These are phyloP conservation scores for Coremacera marginata DNA, from an alignment of 2,888 invertebrate species.

Conservation along the genomic window DNA sequence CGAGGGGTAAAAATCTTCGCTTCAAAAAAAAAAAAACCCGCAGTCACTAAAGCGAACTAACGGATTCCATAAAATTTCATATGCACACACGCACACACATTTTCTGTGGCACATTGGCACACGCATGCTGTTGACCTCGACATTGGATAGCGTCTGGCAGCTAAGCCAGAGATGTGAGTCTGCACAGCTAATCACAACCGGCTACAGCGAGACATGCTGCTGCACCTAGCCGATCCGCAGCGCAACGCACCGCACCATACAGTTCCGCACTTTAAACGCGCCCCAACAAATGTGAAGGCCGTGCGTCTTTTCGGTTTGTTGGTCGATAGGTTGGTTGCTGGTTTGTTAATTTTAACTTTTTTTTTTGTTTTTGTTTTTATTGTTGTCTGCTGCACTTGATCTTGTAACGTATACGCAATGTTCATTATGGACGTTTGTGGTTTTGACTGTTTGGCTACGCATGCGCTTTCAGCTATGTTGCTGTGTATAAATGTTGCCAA, in stretches of 20 bases:
- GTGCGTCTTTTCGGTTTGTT: neutral
- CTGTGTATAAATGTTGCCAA: neutral
- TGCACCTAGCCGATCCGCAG: neutral
- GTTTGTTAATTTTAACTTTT: neutral
- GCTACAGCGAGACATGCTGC: too few species aligned
- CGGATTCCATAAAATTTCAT: neutral
- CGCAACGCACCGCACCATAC: neutral
- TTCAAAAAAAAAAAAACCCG: neutral
- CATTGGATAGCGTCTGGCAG: neutral
- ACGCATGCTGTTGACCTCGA: slow-evolving; percentile 18
- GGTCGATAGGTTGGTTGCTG: neutral
- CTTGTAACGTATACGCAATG: slow-evolving; percentile 1
- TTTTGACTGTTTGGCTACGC: slow-evolving; percentile 9
- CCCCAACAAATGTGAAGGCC: neutral
- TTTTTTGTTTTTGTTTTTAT: neutral
- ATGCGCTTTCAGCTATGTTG: neutral
- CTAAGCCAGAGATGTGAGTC: neutral
- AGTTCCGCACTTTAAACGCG: slow-evolving; percentile 1
- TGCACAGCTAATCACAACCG: too few species aligned
- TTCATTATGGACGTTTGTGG: neutral
- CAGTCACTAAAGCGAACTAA: slow-evolving; percentile 9
- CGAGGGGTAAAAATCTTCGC: too few species aligned
- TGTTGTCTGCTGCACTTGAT: slow-evolving; percentile 13
- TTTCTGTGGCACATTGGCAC: neutral
- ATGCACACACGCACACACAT: slow-evolving; percentile 4